Conservation (phyloP, 2,888 invertebrate species). For the Euproctis similis region DNA sequence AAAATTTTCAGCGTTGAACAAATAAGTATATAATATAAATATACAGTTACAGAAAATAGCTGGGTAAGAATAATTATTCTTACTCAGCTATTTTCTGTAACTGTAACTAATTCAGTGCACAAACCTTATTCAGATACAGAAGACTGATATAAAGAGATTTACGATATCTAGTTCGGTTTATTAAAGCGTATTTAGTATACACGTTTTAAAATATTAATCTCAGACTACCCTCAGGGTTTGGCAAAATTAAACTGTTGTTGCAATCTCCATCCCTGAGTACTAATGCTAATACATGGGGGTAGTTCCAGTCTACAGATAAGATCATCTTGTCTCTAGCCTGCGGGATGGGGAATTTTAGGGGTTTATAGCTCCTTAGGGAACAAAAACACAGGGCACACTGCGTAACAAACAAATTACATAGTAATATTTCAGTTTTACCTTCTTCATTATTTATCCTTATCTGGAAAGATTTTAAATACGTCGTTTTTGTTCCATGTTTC, state of each 20-base stretch:
- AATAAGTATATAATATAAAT: too few species aligned
- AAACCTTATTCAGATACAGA: not conserved
- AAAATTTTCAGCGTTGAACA: too few species aligned
- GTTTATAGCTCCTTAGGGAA: constrained; percentile 5
- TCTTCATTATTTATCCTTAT: constrained; percentile 62
- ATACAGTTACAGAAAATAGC: too few species aligned
- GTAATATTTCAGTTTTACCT: constrained; percentile 45
- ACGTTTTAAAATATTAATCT: not conserved
- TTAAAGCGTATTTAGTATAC: too few species aligned
- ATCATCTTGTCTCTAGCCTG: constrained; percentile 15
- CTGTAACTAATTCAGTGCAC: not conserved
- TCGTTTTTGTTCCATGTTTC: constrained; percentile 19
- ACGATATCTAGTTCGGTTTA: not conserved
- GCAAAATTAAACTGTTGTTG: constrained; percentile 3
- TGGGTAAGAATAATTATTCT: too few species aligned
- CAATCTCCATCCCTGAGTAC: constrained; percentile 1
- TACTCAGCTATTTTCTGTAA: too few species aligned
- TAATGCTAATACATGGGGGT: constrained; percentile 4
- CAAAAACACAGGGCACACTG: constrained; percentile 13
- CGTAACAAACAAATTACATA: constrained; percentile 43
- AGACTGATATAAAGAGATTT: not conserved
- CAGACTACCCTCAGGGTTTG: not conserved
- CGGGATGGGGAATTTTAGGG: not conserved
- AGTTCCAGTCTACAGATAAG: constrained; percentile 16
- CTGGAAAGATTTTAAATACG: constrained; percentile 27